Evolutionary conservation across 2,888 invertebrate genomes (phyloP).

Genomic region (Anorthoa munda): DNA sequence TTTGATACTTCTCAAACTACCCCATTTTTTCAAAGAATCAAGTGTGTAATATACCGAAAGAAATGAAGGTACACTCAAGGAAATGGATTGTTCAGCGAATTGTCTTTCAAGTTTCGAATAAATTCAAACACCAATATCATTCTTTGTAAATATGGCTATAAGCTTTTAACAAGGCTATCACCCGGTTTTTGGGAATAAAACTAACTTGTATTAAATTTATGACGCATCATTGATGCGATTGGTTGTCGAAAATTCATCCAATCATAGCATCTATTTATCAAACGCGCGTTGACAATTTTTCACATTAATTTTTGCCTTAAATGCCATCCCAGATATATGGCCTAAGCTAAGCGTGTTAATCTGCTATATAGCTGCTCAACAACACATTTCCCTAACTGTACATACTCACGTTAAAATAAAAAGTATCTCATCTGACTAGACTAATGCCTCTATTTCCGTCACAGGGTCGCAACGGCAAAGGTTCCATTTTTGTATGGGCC

Average conservation of each 20-base stretch:
- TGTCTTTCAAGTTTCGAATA: neutral
- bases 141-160: neutral
- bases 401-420: conserved; percentile 18
- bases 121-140: neutral
- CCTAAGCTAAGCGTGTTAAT: neutral
- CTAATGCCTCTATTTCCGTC: conserved; percentile 55
- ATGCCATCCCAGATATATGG: neutral
- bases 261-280: neutral
- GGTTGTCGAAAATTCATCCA: neutral
- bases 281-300: too few species aligned
- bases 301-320: neutral
- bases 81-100: neutral
- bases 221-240: neutral
- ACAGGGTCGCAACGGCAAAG: conserved; percentile 97
- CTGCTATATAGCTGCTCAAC: too few species aligned
- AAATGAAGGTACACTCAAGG: neutral
- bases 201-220: too few species aligned
- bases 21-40: conserved; percentile 4
- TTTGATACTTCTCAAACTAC: conserved; percentile 11
- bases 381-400: neutral
- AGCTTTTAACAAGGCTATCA: neutral
- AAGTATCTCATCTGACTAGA: conserved; percentile 33
- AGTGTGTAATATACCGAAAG: neutral
- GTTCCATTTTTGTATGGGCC: conserved; percentile 99
- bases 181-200: too few species aligned